phyloP scores from a whole-genome alignment of 2,113 vertebrate genomes.

The Chlorodrepanis virens region DNA sequence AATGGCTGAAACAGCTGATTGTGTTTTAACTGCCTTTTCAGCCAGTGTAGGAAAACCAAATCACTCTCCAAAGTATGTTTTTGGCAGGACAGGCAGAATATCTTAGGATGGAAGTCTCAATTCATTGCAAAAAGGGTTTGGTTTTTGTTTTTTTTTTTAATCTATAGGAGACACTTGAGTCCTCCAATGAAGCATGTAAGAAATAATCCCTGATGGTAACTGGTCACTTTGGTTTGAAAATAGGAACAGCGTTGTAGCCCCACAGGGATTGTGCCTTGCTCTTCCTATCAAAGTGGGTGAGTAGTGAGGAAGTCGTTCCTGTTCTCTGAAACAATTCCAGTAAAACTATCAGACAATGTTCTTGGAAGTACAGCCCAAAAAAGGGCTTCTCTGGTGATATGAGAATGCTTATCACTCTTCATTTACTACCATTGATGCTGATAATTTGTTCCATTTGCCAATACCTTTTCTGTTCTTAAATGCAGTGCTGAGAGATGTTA shows the following conservation, averaged over 20 bases:
- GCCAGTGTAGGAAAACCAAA: background rate
- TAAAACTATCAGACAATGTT: background rate
- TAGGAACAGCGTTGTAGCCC: background rate
- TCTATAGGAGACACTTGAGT: fast-evolving
- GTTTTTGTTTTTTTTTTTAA: background rate
- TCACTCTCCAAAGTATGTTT: background rate
- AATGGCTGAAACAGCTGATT: background rate
- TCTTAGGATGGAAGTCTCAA: background rate
- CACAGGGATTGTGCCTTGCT: background rate
- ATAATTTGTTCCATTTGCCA: background rate
- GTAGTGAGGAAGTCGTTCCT: background rate
- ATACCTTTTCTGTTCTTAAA: background rate
- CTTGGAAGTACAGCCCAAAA: background rate
- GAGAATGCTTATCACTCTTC: background rate
- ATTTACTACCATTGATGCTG: background rate
- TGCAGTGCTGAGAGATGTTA: background rate
- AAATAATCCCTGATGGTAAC: background rate
- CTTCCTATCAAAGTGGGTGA: fast-evolving
- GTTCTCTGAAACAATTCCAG: background rate
- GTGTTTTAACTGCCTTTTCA: background rate
- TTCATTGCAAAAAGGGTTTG: background rate
- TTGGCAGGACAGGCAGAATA: background rate
- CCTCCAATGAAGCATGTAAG: background rate
- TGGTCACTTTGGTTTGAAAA: background rate
- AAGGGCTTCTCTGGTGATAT: background rate